Percentiles rank a stretch among this genome's conserved stretches.
These are phyloP conservation scores for Penelope pileata DNA, from an alignment of 2,113 vertebrate species.

Conservation along the genomic window DNA sequence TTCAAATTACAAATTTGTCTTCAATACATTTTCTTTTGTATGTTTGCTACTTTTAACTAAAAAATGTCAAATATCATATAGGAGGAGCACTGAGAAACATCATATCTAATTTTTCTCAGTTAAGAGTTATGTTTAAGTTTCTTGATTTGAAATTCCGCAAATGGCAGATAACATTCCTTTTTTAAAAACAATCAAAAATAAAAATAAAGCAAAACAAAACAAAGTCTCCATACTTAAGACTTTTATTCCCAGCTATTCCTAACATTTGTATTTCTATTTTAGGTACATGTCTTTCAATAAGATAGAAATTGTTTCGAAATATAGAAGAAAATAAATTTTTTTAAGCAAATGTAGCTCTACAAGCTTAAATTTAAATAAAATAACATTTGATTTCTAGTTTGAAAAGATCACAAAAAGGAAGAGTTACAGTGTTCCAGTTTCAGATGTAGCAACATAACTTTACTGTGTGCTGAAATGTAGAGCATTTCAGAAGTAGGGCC, in stretches of 20 bases:
- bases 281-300: not conserved
- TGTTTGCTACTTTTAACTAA: not conserved
- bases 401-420: not conserved
- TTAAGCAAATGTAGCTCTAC: not conserved
- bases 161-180: rapidly evolving
- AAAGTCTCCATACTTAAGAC: not conserved
- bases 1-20: not conserved
- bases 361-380: not conserved
- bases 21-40: not conserved
- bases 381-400: not conserved
- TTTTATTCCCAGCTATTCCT: not conserved
- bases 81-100: not conserved
- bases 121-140: not conserved
- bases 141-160: not conserved
- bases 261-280: not conserved
- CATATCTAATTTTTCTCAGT: not conserved
- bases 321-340: not conserved
- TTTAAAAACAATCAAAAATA: not conserved
- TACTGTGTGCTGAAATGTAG: not conserved
- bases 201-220: not conserved
- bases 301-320: not conserved
- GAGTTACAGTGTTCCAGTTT: not conserved
- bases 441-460: not conserved
- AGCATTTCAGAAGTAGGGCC: not conserved
- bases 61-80: not conserved